Conservation (phyloP, 2,113 vertebrate species). For the Scomber colias region DNA sequence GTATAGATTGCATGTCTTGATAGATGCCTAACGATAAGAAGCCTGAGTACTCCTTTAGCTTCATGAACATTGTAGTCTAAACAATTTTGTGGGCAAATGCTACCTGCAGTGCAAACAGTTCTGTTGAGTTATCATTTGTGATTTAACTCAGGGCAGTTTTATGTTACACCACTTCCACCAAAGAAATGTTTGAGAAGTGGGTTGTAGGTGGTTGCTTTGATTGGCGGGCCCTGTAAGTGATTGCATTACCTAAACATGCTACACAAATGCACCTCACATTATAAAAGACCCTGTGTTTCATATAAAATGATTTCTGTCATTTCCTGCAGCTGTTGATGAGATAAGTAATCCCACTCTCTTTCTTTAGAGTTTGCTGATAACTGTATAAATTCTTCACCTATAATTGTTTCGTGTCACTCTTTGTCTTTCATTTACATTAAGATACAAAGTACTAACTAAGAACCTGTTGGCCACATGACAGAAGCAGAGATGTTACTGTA, state of each 20-base stretch:
- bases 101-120: too few relatives aligned
- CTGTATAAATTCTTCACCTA: neutral
- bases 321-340: neutral
- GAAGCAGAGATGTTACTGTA: conserved; percentile 37
- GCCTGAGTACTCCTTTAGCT: neutral
- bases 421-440: conserved; percentile 6
- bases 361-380: neutral
- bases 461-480: conserved; percentile 31
- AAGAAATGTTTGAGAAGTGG: neutral
- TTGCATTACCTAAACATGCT: neutral
- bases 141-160: neutral
- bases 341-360: neutral
- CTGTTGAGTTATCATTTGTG: neutral
- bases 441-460: conserved; percentile 33
- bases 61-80: neutral
- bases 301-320: neutral
- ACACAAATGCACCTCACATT: neutral
- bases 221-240: neutral
- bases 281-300: conserved; percentile 1
- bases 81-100: too few relatives aligned
- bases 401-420: conserved; percentile 8
- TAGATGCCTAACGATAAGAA: too few relatives aligned
- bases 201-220: neutral
- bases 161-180: neutral
- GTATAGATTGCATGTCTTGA: neutral